Base-by-base conservation (phyloP, 2,888 invertebrate species). In the Heteromyza rotundicornis region DNA sequence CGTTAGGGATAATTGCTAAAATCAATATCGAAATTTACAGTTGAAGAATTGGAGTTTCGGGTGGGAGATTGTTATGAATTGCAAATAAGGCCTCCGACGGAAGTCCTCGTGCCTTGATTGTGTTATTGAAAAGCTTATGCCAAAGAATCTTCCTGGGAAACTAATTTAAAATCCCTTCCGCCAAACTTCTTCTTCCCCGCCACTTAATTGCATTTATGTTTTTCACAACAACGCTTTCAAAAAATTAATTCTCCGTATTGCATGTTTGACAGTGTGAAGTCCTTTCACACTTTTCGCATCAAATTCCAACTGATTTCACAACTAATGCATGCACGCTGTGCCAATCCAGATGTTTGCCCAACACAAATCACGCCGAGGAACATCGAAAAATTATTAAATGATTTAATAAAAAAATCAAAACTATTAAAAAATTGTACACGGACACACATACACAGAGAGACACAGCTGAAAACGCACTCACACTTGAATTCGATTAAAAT, bases 341-440 rank as follows among this genome's bases (percentile, higher is more conserved):
- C 68, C 68, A 64, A 68, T 66, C 65, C 68, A 70, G 67, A 60
- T 77, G 79, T 77, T 77, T 79, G 78, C 77, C 79, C 70, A 77
- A 77, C 76, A 77, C 72, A 71, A 78, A 78, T 77, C 72, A 78
- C 68, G 67, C 63, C 66, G 60, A 61, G 47, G 40, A n/a, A n/a
- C 40, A 40, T 10, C 14, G 7, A 32, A 32, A n/a, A 40, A 40
- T 40, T 40, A n/a, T 10, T n/a, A 40, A 40, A 2, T 47, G 47
- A 47, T 47, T 47, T 47, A 47, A 47, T 47, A 47, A 17, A 47
- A 47, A 47, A 47, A 19, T 47, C 47, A 47, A 47, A 47, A 47
- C 47, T 47, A 47, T 47, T 47, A 17, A 47, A 20, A 47, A 17
- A 5, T 20, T 47, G 47, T 40, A n/a, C 40, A 5, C 5, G 32